phyloP scores from a whole-genome alignment of 2,888 invertebrate genomes.

The Sphaerophoria rueppellii region DNA sequence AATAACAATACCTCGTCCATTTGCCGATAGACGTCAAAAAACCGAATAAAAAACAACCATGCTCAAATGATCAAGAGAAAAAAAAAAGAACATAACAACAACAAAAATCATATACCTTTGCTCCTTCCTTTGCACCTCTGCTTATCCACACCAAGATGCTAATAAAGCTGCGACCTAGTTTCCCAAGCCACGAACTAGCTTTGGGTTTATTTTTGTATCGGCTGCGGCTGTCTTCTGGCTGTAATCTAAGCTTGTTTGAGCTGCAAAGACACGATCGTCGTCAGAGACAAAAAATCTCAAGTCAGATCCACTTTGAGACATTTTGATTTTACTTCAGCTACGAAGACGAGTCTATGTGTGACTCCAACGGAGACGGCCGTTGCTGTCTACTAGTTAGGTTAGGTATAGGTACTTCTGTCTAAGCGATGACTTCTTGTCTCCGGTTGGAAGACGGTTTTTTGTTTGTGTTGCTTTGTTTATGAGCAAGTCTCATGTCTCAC shows the following conservation, averaged over 20 bases:
- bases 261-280: conserved; percentile 61
- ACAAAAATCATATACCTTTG: conserved; percentile 20
- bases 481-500: background rate
- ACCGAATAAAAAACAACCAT: conserved; percentile 25
- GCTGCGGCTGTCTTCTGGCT: conserved; percentile 28
- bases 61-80: conserved; percentile 54
- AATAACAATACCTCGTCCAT: conserved; percentile 61
- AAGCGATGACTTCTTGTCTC: conserved; percentile 40
- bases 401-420: conserved; percentile 12
- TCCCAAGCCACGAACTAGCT: conserved; percentile 68
- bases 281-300: conserved; percentile 49
- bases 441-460: conserved; percentile 6
- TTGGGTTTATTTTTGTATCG: conserved; percentile 55
- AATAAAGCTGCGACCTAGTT: conserved; percentile 73
- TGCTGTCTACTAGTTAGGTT: background rate
- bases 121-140: conserved; percentile 41
- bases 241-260: conserved; percentile 22
- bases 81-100: conserved; percentile 16
- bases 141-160: conserved; percentile 68
- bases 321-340: conserved; percentile 38
- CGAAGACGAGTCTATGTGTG: conserved; percentile 38
- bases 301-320: conserved; percentile 53
- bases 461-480: conserved; percentile 1
- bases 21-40: conserved; percentile 52
- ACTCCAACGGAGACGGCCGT: background rate